A percentile compares a stretch with the other conserved stretches of the same genome.
These are phyloP conservation scores for Pogonocherus hispidulus DNA, from an alignment of 2,888 invertebrate genomes.

Conservation along the genomic window DNA sequence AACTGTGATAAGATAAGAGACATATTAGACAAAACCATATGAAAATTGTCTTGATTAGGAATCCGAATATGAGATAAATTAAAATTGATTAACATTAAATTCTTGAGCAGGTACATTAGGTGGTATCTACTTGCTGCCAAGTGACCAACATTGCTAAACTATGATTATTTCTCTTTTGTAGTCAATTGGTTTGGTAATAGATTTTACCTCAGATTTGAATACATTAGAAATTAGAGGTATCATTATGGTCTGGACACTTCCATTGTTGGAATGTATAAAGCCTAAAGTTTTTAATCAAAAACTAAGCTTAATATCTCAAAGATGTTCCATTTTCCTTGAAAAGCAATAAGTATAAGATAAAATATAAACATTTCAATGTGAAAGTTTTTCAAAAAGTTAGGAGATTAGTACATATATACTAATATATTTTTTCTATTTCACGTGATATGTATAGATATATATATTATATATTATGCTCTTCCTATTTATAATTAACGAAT, in stretches of 20 bases:
- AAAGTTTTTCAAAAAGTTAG: slow-evolving; percentile 23
- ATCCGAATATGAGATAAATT: background rate
- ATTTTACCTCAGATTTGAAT: no score
- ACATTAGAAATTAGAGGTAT: no score
- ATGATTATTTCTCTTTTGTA: no score
- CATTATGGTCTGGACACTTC: no score
- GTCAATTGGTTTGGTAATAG: no score
- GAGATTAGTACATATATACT: slow-evolving; percentile 31
- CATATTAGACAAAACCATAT: background rate
- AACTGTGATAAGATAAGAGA: slow-evolving; percentile 5
- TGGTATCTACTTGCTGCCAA: no score
- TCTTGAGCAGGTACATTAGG: background rate
- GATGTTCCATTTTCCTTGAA: slow-evolving; percentile 26
- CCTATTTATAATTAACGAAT: slow-evolving; percentile 54
- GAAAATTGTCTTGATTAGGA: background rate
- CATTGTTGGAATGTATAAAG: background rate
- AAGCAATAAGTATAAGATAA: slow-evolving; percentile 32
- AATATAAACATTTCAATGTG: slow-evolving; percentile 23
- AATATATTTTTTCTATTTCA: slow-evolving; percentile 67
- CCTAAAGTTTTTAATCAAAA: background rate
- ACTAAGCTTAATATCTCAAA: background rate
- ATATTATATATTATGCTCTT: slow-evolving; percentile 62
- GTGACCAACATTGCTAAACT: no score
- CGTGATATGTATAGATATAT: slow-evolving; percentile 60
- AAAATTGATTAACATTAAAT: background rate